These are phyloP conservation scores for Enteromius mattozi DNA, from an alignment of 2,797 vertebrate genomes.

Conservation along the genomic window DNA sequence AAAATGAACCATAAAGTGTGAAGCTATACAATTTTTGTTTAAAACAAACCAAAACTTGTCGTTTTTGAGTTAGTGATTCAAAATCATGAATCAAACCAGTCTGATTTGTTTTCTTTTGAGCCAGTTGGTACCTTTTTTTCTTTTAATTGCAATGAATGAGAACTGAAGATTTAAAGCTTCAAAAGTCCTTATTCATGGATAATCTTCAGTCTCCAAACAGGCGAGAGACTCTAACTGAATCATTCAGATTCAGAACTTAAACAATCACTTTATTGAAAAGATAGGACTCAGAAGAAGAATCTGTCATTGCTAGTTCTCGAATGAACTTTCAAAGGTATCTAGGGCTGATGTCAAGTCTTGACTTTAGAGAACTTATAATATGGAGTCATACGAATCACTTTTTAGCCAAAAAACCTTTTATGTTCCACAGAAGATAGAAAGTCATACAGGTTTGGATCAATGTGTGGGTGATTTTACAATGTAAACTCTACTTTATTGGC, in stretches of 20 bases:
- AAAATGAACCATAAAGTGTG: background rate
- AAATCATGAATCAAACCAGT: background rate
- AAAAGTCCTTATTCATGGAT: background rate
- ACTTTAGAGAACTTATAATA: background rate
- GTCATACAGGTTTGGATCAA: background rate
- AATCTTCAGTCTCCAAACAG: background rate
- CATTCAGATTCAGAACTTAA: background rate
- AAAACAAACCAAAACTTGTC: background rate
- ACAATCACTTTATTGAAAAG: background rate
- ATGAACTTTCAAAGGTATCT: background rate
- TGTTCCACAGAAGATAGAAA: background rate
- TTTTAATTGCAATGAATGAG: background rate
- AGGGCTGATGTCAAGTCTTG: background rate
- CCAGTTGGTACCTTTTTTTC: constrained; percentile 8
- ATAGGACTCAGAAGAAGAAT: background rate
- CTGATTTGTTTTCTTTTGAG: background rate
- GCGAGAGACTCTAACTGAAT: background rate
- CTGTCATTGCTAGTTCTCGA: background rate
- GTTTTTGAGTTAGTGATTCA: background rate
- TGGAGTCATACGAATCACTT: background rate
- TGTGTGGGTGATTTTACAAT: background rate
- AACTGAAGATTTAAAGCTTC: background rate
- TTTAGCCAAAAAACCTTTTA: background rate
- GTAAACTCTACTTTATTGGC: constrained; percentile 31
- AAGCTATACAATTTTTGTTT: background rate